phyloP scores from a whole-genome alignment of 2,888 invertebrate genomes.

The Nephrotoma appendiculata region DNA sequence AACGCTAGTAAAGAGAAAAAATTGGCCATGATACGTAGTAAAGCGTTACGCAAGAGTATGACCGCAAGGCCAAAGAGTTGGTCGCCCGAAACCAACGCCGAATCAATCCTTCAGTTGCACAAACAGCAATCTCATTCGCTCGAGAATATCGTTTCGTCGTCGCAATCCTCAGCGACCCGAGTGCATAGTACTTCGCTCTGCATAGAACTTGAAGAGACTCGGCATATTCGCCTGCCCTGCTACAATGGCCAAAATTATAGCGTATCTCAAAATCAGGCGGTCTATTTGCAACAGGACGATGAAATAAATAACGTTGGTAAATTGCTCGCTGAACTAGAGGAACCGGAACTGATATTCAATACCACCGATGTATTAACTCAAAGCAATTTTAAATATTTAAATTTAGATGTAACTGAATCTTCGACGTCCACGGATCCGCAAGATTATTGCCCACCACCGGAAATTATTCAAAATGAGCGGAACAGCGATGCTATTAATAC shows the following conservation, averaged over 20 bases:
- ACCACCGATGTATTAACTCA: slow-evolving; percentile 13
- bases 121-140: slow-evolving; percentile 33
- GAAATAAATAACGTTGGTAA: slow-evolving; percentile 43
- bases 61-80: slow-evolving; percentile 16
- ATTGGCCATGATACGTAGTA: slow-evolving; percentile 7
- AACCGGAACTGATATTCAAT: not conserved
- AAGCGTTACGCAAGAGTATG: not conserved
- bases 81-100: slow-evolving; percentile 24
- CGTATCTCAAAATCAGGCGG: slow-evolving; percentile 81
- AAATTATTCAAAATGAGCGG: slow-evolving; percentile 19
- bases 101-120: slow-evolving; percentile 20
- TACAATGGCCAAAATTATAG: slow-evolving; percentile 76
- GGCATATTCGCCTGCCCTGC: slow-evolving; percentile 71
- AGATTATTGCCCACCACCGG: not conserved
- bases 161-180: slow-evolving; percentile 18
- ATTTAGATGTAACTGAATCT: not conserved
- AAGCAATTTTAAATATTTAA: slow-evolving; percentile 16
- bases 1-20: slow-evolving; percentile 18
- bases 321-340: slow-evolving; percentile 57
- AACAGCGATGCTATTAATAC: slow-evolving; percentile 31
- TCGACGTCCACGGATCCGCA: not conserved
- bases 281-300: slow-evolving; percentile 57
- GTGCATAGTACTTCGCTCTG: slow-evolving; percentile 15
- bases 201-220: slow-evolving; percentile 40
- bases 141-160: slow-evolving; percentile 25